Conservation (phyloP, 2,888 invertebrate genomes). For the Heliconius aoede region DNA sequence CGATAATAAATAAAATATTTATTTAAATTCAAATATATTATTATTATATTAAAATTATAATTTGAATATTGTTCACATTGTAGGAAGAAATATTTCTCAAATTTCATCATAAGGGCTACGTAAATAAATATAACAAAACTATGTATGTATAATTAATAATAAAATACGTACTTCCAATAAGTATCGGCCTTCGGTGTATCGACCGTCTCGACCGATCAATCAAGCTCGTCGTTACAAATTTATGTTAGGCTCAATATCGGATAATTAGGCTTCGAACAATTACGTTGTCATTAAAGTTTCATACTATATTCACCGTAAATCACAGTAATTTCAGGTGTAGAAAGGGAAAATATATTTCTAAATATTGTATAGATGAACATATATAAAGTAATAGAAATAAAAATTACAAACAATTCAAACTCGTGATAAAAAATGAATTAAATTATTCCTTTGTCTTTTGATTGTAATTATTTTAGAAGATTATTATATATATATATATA, state of each 20-base stretch:
- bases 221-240: conserved; percentile 44
- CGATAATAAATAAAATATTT: too few relatives aligned
- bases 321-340: neutral
- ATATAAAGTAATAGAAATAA: neutral
- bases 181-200: conserved; percentile 41
- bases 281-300: conserved; percentile 39
- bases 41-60: too few relatives aligned
- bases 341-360: neutral
- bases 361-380: neutral
- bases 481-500: too few relatives aligned
- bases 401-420: neutral
- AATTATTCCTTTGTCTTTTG: too few relatives aligned
- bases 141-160: too few relatives aligned
- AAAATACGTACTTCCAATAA: neutral
- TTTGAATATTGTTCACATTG: neutral
- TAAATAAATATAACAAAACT: neutral
- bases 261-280: conserved; percentile 42
- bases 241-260: conserved; percentile 37
- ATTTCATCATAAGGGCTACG: neutral
- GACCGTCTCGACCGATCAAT: conserved; percentile 39
- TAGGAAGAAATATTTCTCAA: neutral
- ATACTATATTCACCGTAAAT: conserved; percentile 29
- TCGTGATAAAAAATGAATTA: neutral
- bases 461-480: too few relatives aligned
- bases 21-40: too few relatives aligned